Evolutionary conservation across 1,140 invertebrate species (phyloP), one percentile per base, ranked within the genome.

Genomic region (Dendrolimus punctatus): DNA sequence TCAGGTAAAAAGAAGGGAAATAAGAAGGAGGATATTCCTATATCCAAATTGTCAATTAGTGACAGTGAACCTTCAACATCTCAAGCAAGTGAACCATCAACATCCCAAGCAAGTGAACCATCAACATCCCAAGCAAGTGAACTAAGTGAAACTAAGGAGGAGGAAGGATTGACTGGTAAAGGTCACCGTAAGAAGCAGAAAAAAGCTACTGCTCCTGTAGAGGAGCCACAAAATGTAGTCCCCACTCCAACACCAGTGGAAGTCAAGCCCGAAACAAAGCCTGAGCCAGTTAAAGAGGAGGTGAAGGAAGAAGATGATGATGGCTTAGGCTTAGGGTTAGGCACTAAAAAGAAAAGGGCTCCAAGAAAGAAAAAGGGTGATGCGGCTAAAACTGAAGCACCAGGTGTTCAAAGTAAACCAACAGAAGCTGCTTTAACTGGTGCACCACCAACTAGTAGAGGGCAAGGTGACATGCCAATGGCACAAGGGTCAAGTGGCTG

Each of bases 1-100:
- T 58, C 50, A 71, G 74, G 69, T 8, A 76, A 73, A 53, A 80
- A 80, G 46, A 76, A 74, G 47, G 66, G 58, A 38, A 65, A 65
- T 46, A 63, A 67, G 43, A 62, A 56, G 45, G 58, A 60, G 39
- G 51, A 56, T 23, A 23, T 23, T 23, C 23, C 23, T 23, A 23
- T 23, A 23, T 23, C 23, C 23, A 23, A 23, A 23, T 23, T 23
- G 23, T 39, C 37, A 10, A 36, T 37, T 9, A 43, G 64, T 61
- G 49, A 44, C n/a, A 47, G 49, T 51, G n/a, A 46, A 42, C 48
- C 65, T 7, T 51, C 64, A 40, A 47, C 53, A 37, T 54, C 62
- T 44, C 49, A 55, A 49, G 23, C 46, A 49, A n/a, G 10, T 45
- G 50, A 44, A 42, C 8, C 40, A 42, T 40, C 48, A 48, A 36